A percentile compares a stretch with the other conserved stretches of the same genome.
These are phyloP conservation scores for Arremon aurantiirostris DNA, from an alignment of 2,797 vertebrate genomes.

Conservation along the genomic window DNA sequence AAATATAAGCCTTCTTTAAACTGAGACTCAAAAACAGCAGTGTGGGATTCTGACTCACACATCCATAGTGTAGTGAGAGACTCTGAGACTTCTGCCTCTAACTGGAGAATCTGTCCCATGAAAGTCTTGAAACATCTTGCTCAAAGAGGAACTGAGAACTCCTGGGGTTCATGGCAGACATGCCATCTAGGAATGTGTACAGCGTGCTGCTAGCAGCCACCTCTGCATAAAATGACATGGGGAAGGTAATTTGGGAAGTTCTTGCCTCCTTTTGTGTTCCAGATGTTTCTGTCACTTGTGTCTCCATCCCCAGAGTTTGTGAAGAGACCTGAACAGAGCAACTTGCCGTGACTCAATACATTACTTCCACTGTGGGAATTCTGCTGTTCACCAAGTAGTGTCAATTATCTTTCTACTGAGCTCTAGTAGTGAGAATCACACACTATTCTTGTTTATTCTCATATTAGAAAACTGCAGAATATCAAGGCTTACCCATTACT, in stretches of 20 bases:
- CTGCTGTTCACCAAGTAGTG: neutral
- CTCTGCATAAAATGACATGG: neutral
- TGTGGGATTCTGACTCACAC: neutral
- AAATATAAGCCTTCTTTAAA: conserved; percentile 37
- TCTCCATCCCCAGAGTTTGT: neutral
- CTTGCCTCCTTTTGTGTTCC: neutral
- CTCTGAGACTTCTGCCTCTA: neutral
- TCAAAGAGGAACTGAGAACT: neutral
- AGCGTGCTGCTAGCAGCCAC: neutral
- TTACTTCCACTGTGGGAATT: neutral
- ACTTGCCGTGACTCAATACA: neutral
- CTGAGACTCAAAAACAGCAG: neutral
- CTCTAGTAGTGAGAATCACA: neutral
- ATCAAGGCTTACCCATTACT: neutral
- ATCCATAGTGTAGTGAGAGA: neutral
- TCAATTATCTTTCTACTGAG: neutral
- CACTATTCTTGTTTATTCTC: neutral
- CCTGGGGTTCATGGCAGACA: neutral
- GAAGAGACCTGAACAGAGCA: neutral
- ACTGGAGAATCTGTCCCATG: neutral
- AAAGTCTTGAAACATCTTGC: neutral
- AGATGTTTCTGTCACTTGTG: neutral
- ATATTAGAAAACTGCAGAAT: neutral
- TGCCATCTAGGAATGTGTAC: neutral
- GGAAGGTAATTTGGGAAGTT: neutral